Evolutionary conservation across 2,113 vertebrate genomes (phyloP), one percentile per base, ranked within the genome.

Genomic region (Gymnocephalus cernua): DNA sequence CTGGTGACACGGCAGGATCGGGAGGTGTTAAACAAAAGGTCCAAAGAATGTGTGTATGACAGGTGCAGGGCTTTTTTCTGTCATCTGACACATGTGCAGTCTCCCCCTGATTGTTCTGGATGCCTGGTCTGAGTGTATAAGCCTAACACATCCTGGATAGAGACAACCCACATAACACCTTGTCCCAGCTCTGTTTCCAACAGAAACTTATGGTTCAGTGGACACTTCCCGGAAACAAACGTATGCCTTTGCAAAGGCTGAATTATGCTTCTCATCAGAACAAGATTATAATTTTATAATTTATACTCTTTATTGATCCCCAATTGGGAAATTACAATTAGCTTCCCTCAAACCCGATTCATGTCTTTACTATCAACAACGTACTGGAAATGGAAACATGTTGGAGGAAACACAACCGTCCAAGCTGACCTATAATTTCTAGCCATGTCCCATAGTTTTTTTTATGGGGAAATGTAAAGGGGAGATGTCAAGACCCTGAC

Each of bases 21-120:
- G 51, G 82, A 91, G 86, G 86, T 82, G 91, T 91, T 35, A 74
- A 87, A 89, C 88, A 89, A 91, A 89, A 91, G 86, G 71, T 59
- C 82, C 48, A 82, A 79, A 89, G 91, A 94, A 92, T 93, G 92
- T 79, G 76, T 65, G 66, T 64, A 53, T 69, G 83, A 91, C 94
- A 94, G 93, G 93, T 95, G 94, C 82, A 70, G 86, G 74, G 35
- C 58, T 35, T 85, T 86, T 88, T 81, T 83, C 79, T 84, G 86
- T 83, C 74, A 85, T 88, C 68, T 88, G 80, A 92, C 88, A 86
- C 83, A 74, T 66, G 89, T 64, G 76, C 72, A 62, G 66, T 59
- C 76, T 69, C 68, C 68, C 67, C 70, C 44, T 51, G 82, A 80
- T 86, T 85, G 85, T 90, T 87, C 88, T 83, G 74, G 79, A 70